Evolutionary conservation across 2,888 invertebrate genomes (phyloP).

Genomic region (Eupithecia subumbrata): DNA sequence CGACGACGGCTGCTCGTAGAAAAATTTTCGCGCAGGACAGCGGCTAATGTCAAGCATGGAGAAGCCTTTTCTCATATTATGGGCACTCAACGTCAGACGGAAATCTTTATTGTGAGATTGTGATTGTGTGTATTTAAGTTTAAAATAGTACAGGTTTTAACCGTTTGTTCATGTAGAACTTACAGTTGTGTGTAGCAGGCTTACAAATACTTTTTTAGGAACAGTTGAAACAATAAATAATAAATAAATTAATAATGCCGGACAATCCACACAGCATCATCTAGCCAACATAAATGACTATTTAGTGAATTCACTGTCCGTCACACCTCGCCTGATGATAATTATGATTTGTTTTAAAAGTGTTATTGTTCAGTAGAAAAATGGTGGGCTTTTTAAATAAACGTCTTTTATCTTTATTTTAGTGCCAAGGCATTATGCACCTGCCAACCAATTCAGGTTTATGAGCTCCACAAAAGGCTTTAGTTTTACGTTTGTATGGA

Average conservation of each 20-base stretch:
- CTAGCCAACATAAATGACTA: background rate
- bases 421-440: background rate
- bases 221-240: too few relatives aligned
- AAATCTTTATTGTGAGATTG: too few relatives aligned
- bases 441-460: background rate
- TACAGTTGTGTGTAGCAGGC: too few relatives aligned
- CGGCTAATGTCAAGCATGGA: too few relatives aligned
- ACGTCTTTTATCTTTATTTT: background rate
- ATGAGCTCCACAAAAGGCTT: background rate
- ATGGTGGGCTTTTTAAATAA: background rate
- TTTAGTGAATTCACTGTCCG: background rate
- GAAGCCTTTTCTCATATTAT: background rate
- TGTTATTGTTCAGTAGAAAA: background rate
- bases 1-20: background rate
- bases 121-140: too few relatives aligned
- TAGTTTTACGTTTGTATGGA: conserved; percentile 7
- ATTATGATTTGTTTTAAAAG: background rate
- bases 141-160: too few relatives aligned
- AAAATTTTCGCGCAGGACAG: too few relatives aligned
- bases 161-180: too few relatives aligned
- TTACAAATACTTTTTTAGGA: too few relatives aligned
- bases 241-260: too few relatives aligned
- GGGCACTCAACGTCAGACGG: background rate
- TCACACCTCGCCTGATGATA: background rate
- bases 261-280: too few relatives aligned